Percentiles rank a stretch among this genome's conserved stretches.
These are phyloP conservation scores for Morpho helenor DNA, from an alignment of 2,888 invertebrate species.

Conservation along the genomic window DNA sequence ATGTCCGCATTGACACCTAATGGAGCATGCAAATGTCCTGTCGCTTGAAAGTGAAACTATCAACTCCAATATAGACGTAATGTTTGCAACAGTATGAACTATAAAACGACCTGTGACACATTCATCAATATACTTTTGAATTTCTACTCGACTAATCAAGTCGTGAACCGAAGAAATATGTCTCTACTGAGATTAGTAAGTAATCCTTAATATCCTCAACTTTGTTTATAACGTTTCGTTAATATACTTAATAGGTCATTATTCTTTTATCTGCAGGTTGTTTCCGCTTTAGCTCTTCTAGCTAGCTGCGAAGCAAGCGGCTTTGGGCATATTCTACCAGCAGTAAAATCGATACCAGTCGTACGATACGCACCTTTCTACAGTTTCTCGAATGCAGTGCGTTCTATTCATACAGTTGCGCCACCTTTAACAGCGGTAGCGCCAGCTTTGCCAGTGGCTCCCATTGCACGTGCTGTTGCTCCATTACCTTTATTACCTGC, in stretches of 20 bases:
- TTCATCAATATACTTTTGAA: slow-evolving; percentile 57
- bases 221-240: not conserved
- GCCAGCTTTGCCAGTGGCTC: slow-evolving; percentile 34
- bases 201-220: slow-evolving; percentile 19
- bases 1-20: slow-evolving; percentile 58
- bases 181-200: slow-evolving; percentile 64
- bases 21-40: slow-evolving; percentile 66
- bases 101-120: slow-evolving; percentile 69
- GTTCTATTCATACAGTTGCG: slow-evolving; percentile 65
- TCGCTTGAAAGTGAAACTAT: slow-evolving; percentile 73
- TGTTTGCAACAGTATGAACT: slow-evolving; percentile 76
- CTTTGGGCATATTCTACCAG: slow-evolving; percentile 54
- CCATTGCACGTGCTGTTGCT: slow-evolving; percentile 28
- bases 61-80: slow-evolving; percentile 58
- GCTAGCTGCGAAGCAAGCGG: slow-evolving; percentile 68
- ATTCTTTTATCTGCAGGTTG: slow-evolving; percentile 44
- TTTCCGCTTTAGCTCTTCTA: slow-evolving; percentile 51
- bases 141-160: slow-evolving; percentile 60
- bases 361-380: slow-evolving; percentile 72
- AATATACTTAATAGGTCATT: too few species aligned
- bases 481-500: slow-evolving; percentile 37
- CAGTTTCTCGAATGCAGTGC: slow-evolving; percentile 60
- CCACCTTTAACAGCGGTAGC: slow-evolving; percentile 40
- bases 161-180: slow-evolving; percentile 51
- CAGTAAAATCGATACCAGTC: slow-evolving; percentile 55